Evolutionary conservation across 2,113 vertebrate species (phyloP), one percentile per base, ranked within the genome.

Genomic region (Myotis brandtii): DNA sequence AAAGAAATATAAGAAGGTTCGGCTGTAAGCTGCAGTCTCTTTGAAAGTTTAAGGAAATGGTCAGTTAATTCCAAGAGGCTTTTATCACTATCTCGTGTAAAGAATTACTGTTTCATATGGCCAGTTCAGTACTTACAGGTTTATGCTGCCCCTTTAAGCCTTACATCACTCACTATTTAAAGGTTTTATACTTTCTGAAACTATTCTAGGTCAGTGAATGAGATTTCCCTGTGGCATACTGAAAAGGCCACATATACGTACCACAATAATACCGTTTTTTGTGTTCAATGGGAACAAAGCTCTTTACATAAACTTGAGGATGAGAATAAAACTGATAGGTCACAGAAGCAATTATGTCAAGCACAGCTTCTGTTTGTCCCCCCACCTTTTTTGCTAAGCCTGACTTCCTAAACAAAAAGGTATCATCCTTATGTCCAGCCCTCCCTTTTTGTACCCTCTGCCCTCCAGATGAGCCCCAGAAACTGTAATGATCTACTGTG

Each of bases 41-140:
- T 77, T 83, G 43, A 66, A 96, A 97, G 84, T 97, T 89, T 92
- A 43, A 95, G 66, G 95, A 92, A 90, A 96, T 52, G 92, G 66
- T 62, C 81, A 95, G 66, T 79, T 90, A 46, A 54, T 87, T 83
- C 62, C 46, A 0, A 95, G 52, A 93, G 40, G 66, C 86, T 90
- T 77, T 76, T 48, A 54, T 52, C 25, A 17, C n/a, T 76, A 3
- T 75, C 69, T 40, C 21, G 21, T 30, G 79, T 59, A 62, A 95
- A 84, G 43, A 72, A 67, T 86, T 64, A 21, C 77, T 92, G 32
- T 66, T 91, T 34, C 76, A 32, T 72, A 7, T 5, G 2, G 32
- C 37, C 76, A 34, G 32, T 81, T 56, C 84, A 81, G n/a, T 82
- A 37, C 52, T 54, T 50, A 52, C 34, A 18, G 32, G 50, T 67